These are phyloP conservation scores for Rhynchonycteris naso DNA, from an alignment of 2,797 vertebrate genomes.

Conservation along the genomic window DNA sequence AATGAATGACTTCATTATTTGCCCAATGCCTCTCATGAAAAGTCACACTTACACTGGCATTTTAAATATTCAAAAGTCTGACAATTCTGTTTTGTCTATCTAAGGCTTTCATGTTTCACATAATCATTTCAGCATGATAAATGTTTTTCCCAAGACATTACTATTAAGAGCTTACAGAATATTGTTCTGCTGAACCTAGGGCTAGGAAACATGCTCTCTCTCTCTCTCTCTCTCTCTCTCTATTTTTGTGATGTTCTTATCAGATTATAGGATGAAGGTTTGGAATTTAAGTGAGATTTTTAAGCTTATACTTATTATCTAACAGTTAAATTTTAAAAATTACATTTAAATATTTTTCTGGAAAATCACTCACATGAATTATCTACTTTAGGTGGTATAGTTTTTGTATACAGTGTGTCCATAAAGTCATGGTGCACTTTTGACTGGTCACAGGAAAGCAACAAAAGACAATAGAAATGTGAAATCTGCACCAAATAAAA, in stretches of 20 bases:
- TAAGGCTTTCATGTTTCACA: neutral
- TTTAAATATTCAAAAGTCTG: conserved; percentile 23
- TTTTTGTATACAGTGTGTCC: too few species aligned
- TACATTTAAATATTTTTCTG: neutral
- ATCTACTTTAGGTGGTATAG: neutral
- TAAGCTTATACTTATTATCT: neutral
- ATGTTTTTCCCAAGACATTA: neutral
- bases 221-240: too few species aligned
- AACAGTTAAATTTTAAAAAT: neutral
- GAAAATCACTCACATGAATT: neutral
- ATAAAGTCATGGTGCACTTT: too few species aligned
- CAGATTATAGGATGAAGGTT: neutral
- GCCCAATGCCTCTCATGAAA: neutral
- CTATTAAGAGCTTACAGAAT: neutral
- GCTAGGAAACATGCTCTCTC: neutral
- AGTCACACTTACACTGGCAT: neutral
- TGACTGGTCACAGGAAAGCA: too few species aligned
- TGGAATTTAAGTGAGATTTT: neutral
- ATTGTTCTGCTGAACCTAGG: neutral
- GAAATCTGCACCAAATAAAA: too few species aligned
- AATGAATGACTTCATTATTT: neutral
- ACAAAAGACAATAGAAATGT: too few species aligned
- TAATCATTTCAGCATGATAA: neutral
- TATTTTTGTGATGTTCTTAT: neutral
- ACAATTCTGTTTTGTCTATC: neutral